These are phyloP conservation scores for Crotalus viridis DNA, from an alignment of 2,113 vertebrate genomes.

Conservation along the genomic window DNA sequence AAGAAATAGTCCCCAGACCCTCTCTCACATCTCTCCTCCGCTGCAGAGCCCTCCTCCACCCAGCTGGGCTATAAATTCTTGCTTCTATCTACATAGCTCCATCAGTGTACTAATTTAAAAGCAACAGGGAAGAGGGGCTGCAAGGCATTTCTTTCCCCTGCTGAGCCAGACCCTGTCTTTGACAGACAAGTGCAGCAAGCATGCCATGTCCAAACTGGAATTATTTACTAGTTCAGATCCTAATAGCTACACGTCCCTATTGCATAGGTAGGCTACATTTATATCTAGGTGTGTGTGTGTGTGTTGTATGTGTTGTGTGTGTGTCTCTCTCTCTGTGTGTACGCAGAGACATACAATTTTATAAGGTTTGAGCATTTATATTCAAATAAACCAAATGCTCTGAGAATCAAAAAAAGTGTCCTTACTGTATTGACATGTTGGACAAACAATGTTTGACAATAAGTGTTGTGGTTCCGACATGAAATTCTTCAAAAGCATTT, in stretches of 20 bases:
- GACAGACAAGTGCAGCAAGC: neutral
- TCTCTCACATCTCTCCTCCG: neutral
- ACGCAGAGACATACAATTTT: neutral
- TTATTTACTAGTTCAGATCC: neutral
- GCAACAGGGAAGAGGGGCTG: neutral
- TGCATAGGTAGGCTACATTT: neutral
- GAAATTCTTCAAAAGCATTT: no score
- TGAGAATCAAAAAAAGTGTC: neutral
- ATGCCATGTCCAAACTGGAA: neutral
- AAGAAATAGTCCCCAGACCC: neutral
- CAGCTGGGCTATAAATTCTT: neutral
- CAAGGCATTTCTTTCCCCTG: neutral
- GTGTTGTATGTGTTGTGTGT: neutral
- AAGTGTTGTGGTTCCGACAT: no score
- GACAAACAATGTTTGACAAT: neutral
- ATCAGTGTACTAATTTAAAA: neutral
- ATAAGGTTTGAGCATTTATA: neutral
- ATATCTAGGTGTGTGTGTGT: neutral
- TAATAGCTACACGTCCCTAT: neutral
- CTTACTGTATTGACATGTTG: neutral
- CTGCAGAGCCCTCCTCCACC: neutral
- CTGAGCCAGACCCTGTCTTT: neutral
- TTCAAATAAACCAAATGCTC: neutral
- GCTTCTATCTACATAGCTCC: neutral
- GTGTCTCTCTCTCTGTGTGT: no score